Base-by-base conservation (phyloP, 1,140 invertebrate genomes). In the Drosophila elegans region DNA sequence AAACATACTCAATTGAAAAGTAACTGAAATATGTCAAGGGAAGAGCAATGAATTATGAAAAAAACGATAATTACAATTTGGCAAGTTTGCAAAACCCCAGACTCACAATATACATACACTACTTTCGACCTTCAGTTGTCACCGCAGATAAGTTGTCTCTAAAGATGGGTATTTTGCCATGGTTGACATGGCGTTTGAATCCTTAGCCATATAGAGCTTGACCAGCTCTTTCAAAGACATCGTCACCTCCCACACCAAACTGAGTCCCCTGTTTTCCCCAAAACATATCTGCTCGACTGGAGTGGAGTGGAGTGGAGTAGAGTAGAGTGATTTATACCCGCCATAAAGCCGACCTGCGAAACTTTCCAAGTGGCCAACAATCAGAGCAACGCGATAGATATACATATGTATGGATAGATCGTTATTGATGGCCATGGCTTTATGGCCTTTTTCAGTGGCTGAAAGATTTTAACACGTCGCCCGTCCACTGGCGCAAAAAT, bases 341-440 rank as follows among this genome's bases (percentile, higher is more conserved):
- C 32, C 46, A 68, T 64, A 67, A 73, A 78, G 45, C 6, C 38
- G 21, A 42, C n/a, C 38, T 32, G 67, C 34, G 55, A 68, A 84
- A 81, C 82, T 85, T 85, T 85, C 82, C 68, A 78, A 78, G 55
- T 53, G 48, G 34, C 39, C 42, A 51, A 78, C 61, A 85, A 88
- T 75, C 74, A 73, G 74, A 88, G 83, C 82, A 88, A 74, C 29
- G 51, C 74, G 56, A 67, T 75, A 29, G 29, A 57, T 64, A 13
- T 45, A 41, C 34, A 48, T 41, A 63, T 76, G 62, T 12, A 61
- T 48, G 36, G 39, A 21, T 25, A 32, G 51, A 61, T 82, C 57
- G 51, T 61, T 78, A 67, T 82, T 54, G 42, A 59, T 76, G 36
- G 53, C 73, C 75, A 59, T 76, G 36, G 53, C 73, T 78, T 85